Evolutionary conservation across 2,797 vertebrate genomes (phyloP).

Genomic region (Phalanger gymnotis): DNA sequence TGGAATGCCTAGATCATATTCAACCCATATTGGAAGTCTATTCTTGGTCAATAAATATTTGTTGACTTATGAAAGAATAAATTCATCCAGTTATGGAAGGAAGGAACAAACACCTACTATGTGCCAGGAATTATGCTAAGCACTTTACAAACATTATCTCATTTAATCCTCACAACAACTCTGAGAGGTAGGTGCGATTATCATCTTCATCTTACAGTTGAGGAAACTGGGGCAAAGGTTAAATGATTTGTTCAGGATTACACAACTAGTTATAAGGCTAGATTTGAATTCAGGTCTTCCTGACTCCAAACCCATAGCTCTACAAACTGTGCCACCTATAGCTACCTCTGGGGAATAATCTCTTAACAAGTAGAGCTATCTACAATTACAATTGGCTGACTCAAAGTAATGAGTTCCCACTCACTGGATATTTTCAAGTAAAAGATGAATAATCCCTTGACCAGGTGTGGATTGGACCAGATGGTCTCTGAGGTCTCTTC

Average conservation of each 20-base stretch:
- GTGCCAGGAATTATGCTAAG: neutral
- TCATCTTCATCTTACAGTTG: neutral
- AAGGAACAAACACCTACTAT: neutral
- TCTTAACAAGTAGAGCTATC: neutral
- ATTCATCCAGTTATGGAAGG: neutral
- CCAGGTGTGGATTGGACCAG: neutral
- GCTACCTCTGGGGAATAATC: neutral
- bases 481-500: neutral
- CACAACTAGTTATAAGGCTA: neutral
- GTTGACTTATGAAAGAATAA: neutral
- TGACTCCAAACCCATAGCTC: neutral
- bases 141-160: neutral
- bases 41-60: neutral
- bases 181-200: neutral
- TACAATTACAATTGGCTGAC: neutral
- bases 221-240: neutral
- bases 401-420: neutral
- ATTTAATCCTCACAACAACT: neutral
- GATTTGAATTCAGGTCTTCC: neutral
- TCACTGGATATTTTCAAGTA: neutral
- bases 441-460: neutral
- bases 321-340: neutral
- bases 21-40: neutral
- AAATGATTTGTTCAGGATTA: neutral
- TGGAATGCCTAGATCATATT: too few relatives aligned